Evolutionary conservation across 1,140 invertebrate genomes (phyloP), one percentile per base, ranked within the genome.

Genomic region (Orussus abietinus): DNA sequence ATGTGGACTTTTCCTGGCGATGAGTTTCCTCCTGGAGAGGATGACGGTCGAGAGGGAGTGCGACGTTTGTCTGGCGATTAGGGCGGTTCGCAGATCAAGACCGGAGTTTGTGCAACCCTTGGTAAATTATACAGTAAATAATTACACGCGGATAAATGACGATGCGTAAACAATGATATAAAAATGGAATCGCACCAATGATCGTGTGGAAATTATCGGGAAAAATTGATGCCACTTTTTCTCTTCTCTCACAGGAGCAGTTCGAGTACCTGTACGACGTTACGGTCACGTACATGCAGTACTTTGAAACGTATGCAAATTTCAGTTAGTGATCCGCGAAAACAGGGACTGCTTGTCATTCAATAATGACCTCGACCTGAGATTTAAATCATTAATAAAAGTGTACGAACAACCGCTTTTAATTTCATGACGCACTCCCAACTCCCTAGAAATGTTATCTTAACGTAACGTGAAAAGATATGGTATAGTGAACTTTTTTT

Each of bases 41-140:
- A 49, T 49, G 38, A 15, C n/a, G 7, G 18, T 45, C 1, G 32
- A 49, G 10, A 39, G 34, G 4, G 38, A 40, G 20, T 49, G 47
- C 13, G 47, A 49, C 12, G 30, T 41, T 1, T 20, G 22, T 18
- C 21, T 25, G 7, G 32, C 38, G 11, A 30, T 42, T 1, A 33
- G 34, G n/a, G 15, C 28, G 5, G 30, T 45, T 7, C 11, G 34
- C 6, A 28, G n/a, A 33, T 37, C 7, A 21, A 25, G 47, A 9
- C 35, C 13, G 18, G 32, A 49, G 2, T 49, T 41, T 37, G 18
- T 49, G 3, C 18, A 41, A 14, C 13, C 33, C 17, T 28, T 34
- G 7, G 47, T 49, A 33, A 34, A 29, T 20, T 15, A 4, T 14
- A n/a, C n/a, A n/a, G n/a, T n/a, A n/a, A n/a, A n/a, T n/a, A n/a